Evolutionary conservation across 2,797 vertebrate genomes (phyloP), one percentile per base, ranked within the genome.

Genomic region (Amblyopsis hoosieri): DNA sequence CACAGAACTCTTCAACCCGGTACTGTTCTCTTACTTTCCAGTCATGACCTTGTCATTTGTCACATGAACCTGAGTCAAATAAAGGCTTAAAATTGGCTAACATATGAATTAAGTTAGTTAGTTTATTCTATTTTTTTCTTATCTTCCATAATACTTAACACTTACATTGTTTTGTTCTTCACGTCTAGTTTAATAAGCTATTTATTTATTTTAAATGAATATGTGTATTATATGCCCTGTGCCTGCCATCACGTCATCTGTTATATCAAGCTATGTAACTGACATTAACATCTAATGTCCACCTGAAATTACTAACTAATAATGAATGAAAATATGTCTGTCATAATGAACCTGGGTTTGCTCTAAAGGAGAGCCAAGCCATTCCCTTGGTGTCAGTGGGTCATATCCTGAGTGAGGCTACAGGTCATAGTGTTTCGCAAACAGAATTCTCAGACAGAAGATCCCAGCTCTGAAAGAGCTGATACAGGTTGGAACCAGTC

Each of bases 1-100:
- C n/a, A 96, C 94, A 0, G 97, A 99, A 85, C 97, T 99, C 75
- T 98, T 99, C 87, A 98, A 91, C 71, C 84, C 93, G 45, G 96
- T 98, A 84, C 12, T 12, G 14, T 64, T 3, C 31, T 37, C 49
- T 12, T 14, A 11, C 8, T 46, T 3, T 37, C 13, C 12, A 17
- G 50, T 52, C 37, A 37, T 7, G 33, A 37, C 33, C 33, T 37
- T 37, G 4, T 37, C 33, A 42, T 7, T 42, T 42, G 37, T 42
- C 37, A 42, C 37, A 9, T 9, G 37, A 42, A 9, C 37, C 6
- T 42, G 37, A 9, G 9, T 7, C 9, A 23, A 23, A 23, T 23
- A 23, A 23, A 23, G 23, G 23, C 23, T 23, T 23, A 3, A 23
- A 23, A 23, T 23, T 23, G 23, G 23, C 23, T 23, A 23, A 23